Percentiles rank a stretch among this genome's conserved stretches.
Conservation (phyloP, 1,140 invertebrate species). For the Cecropterus lyciades region DNA sequence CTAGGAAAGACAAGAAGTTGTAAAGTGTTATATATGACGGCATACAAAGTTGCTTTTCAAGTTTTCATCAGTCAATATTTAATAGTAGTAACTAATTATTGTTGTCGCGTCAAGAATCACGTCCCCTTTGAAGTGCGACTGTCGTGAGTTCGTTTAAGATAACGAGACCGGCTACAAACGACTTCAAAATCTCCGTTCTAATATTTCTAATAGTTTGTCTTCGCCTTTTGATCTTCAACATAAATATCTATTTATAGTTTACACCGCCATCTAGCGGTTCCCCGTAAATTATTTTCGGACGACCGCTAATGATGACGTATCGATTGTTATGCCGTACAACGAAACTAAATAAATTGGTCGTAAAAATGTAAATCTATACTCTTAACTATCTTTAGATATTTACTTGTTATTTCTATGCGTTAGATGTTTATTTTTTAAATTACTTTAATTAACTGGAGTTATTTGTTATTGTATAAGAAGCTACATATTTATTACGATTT, state of each 20-base stretch:
- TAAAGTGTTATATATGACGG: neutral
- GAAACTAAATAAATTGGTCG: no score
- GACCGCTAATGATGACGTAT: constrained; percentile 40
- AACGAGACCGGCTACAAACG: constrained; percentile 36
- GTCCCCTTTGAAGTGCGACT: constrained; percentile 44
- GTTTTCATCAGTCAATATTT: constrained; percentile 44
- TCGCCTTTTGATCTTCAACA: constrained; percentile 54
- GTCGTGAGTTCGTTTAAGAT: constrained; percentile 42
- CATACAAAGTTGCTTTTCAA: constrained; percentile 25
- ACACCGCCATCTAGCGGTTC: constrained; percentile 19
- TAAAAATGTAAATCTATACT: no score
- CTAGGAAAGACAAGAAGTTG: no score
- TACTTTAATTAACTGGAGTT: no score
- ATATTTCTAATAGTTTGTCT: constrained; percentile 42
- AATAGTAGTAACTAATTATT: constrained; percentile 45
- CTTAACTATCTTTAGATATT: no score
- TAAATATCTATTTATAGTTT: constrained; percentile 33
- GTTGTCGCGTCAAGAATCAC: constrained; percentile 30
- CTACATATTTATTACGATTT: no score
- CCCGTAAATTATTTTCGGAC: constrained; percentile 33
- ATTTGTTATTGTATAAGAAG: no score
- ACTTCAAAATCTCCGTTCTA: constrained; percentile 37
- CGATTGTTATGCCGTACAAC: constrained; percentile 28
- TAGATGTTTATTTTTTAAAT: no score
- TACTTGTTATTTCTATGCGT: no score